Conservation (phyloP, 2,888 invertebrate genomes). For the Microdon myrmicae region DNA sequence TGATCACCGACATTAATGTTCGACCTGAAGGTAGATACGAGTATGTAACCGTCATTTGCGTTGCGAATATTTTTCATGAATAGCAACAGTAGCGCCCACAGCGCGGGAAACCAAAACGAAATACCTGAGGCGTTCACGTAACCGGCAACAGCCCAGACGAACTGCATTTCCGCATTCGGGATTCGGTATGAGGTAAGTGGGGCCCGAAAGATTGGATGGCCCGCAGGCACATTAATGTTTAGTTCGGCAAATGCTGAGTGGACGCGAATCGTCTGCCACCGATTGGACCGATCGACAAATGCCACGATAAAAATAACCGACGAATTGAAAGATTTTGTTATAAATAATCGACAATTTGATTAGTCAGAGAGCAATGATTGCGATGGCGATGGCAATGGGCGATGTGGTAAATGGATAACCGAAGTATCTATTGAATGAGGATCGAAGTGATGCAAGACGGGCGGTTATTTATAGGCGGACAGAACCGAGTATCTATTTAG, state of each 20-base stretch:
- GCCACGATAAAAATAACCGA: slow-evolving; percentile 32
- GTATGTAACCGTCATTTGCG: too few species aligned
- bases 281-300: slow-evolving; percentile 41
- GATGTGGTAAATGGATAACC: slow-evolving; percentile 7
- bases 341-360: slow-evolving; percentile 51
- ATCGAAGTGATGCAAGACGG: slow-evolving; percentile 23
- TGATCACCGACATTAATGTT: too few species aligned
- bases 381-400: not conserved
- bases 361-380: slow-evolving; percentile 34
- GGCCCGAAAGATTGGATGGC: slow-evolving; percentile 35
- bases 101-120: too few species aligned
- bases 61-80: too few species aligned
- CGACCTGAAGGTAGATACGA: too few species aligned
- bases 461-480: slow-evolving; percentile 34
- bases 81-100: too few species aligned
- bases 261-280: slow-evolving; percentile 32
- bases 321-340: slow-evolving; percentile 49
- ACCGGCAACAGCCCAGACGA: slow-evolving; percentile 21
- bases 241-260: slow-evolving; percentile 21
- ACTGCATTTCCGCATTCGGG: slow-evolving; percentile 48
- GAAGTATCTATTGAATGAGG: slow-evolving; percentile 32
- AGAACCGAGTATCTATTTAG: too few species aligned
- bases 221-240: slow-evolving; percentile 32
- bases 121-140: slow-evolving; percentile 45
- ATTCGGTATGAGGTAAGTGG: slow-evolving; percentile 46